A percentile compares a stretch with the other conserved stretches of the same genome.
These are phyloP conservation scores for Phengaris arion DNA, from an alignment of 2,888 invertebrate genomes.

Conservation along the genomic window DNA sequence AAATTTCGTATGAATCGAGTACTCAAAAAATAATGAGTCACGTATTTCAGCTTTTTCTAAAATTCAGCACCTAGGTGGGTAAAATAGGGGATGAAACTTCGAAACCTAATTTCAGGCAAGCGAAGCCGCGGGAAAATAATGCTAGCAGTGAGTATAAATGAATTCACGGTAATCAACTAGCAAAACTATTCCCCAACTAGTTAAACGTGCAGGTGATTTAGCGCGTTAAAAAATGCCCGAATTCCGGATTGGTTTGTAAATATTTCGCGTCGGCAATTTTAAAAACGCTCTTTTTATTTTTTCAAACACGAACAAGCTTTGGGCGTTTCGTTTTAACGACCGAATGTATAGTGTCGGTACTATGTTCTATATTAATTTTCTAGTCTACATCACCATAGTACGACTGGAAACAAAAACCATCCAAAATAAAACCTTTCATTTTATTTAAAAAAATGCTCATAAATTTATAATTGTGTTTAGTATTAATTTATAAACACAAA, in stretches of 20 bases:
- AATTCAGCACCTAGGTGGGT: too few species aligned
- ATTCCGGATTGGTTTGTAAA: slow-evolving; percentile 21
- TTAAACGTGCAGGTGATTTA: slow-evolving; percentile 3
- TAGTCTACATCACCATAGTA: not conserved
- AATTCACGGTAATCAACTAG: not conserved
- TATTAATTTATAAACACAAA: too few species aligned
- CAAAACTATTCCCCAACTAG: not conserved
- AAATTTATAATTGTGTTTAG: too few species aligned
- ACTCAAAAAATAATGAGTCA: too few species aligned
- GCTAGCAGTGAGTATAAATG: too few species aligned
- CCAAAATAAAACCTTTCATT: too few species aligned
- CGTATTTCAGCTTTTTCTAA: too few species aligned
- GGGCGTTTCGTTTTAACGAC: slow-evolving; percentile 22
- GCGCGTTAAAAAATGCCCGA: not conserved
- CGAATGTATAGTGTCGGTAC: not conserved
- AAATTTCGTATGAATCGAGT: too few species aligned
- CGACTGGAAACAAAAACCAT: not conserved
- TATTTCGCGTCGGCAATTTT: not conserved
- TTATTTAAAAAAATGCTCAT: too few species aligned
- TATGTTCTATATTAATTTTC: not conserved
- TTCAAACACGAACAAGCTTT: slow-evolving; percentile 5
- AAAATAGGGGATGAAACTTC: too few species aligned
- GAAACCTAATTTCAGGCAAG: too few species aligned
- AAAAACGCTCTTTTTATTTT: slow-evolving; percentile 20
- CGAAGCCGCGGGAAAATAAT: too few species aligned